These are phyloP conservation scores for Taxidea taxus DNA, from an alignment of 2,113 vertebrate genomes.

Conservation along the genomic window DNA sequence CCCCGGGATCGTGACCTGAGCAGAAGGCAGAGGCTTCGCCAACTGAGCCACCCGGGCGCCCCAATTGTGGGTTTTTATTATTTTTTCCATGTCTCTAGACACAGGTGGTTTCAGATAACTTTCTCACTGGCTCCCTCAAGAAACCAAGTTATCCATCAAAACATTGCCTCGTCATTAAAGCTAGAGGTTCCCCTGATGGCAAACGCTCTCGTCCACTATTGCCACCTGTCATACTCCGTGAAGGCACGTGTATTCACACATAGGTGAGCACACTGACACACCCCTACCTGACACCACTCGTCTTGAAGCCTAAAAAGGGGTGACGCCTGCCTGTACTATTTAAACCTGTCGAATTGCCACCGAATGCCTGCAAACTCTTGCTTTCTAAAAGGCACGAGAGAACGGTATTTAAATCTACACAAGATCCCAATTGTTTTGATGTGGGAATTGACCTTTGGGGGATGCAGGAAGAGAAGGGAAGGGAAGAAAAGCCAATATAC, in stretches of 20 bases:
- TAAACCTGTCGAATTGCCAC: background rate
- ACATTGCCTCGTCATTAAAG: slow-evolving; percentile 31
- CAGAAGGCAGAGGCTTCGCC: background rate
- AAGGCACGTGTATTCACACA: background rate
- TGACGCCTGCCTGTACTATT: background rate
- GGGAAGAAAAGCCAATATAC: background rate
- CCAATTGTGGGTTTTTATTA: background rate
- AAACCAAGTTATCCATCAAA: slow-evolving; percentile 6
- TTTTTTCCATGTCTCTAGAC: background rate
- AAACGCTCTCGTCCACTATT: background rate
- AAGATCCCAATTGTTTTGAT: slow-evolving; percentile 22
- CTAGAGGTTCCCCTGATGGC: background rate
- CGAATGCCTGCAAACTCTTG: background rate
- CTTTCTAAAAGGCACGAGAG: slow-evolving; percentile 26
- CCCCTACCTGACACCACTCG: background rate
- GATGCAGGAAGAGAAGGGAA: background rate
- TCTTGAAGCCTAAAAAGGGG: background rate
- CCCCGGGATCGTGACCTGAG: background rate
- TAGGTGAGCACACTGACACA: background rate
- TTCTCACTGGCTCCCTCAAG: slow-evolving; percentile 26
- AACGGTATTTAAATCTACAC: slow-evolving; percentile 11
- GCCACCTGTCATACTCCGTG: background rate
- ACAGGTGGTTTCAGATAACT: slow-evolving; percentile 46
- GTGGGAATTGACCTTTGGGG: background rate
- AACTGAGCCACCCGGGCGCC: background rate